Evolutionary conservation across 2,113 vertebrate genomes (phyloP).

Genomic region (Pogonocichla stellata): DNA sequence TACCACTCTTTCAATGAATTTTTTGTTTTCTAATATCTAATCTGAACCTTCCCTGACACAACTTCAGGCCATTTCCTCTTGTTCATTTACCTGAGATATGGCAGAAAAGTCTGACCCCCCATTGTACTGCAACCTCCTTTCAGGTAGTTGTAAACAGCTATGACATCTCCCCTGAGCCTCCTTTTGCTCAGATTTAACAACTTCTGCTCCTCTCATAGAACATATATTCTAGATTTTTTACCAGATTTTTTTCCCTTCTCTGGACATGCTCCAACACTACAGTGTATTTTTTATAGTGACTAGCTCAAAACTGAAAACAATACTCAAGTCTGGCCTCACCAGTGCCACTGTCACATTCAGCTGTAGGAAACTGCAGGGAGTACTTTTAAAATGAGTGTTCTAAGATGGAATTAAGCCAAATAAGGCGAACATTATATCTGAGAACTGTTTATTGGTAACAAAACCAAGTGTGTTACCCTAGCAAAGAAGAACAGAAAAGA

Average conservation of each 20-base stretch:
- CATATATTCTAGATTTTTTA: background rate
- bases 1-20: too few relatives aligned
- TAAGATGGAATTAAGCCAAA: background rate
- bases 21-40: background rate
- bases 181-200: background rate
- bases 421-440: rapidly evolving
- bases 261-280: background rate
- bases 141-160: background rate
- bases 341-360: rapidly evolving
- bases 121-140: background rate
- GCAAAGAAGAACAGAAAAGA: background rate
- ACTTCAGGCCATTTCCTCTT: background rate
- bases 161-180: rapidly evolving
- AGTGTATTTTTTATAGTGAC: background rate
- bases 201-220: background rate
- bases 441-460: background rate
- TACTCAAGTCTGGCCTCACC: background rate
- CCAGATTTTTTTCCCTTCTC: background rate
- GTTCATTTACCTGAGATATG: background rate
- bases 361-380: rapidly evolving
- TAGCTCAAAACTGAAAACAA: background rate
- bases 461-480: rapidly evolving
- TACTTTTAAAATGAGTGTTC: background rate
- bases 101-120: background rate
- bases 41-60: background rate